These are phyloP conservation scores for Suillia variegata DNA, from an alignment of 2,888 invertebrate genomes.

Conservation along the genomic window DNA sequence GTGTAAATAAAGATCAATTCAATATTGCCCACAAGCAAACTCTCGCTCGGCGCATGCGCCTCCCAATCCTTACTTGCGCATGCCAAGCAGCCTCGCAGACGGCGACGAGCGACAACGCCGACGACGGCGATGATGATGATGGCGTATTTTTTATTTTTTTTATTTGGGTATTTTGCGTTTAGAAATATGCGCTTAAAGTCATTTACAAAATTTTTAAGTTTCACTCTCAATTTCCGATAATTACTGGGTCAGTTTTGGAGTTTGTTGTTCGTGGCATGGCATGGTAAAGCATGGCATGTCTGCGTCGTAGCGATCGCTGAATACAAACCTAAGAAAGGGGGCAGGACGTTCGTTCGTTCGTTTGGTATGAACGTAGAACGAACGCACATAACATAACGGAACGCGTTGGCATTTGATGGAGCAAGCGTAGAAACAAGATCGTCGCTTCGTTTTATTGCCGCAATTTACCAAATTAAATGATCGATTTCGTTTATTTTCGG, in stretches of 20 bases:
- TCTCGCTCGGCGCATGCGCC: constrained; percentile 7
- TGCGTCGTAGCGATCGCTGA: constrained; percentile 23
- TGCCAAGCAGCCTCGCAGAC: too few species aligned
- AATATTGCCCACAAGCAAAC: too few species aligned
- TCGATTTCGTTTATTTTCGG: constrained; percentile 4
- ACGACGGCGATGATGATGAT: background rate
- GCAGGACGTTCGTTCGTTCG: too few species aligned
- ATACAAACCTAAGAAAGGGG: too few species aligned
- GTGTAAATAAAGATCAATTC: too few species aligned
- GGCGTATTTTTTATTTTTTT: background rate
- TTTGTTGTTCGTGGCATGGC: too few species aligned
- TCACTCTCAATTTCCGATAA: constrained; percentile 56
- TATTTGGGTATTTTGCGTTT: background rate
- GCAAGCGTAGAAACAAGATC: too few species aligned
- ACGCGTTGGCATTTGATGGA: background rate
- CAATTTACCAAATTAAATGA: constrained; percentile 20
- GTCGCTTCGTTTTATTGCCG: background rate
- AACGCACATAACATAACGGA: background rate
- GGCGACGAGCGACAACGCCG: too few species aligned
- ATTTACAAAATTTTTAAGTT: constrained; percentile 29
- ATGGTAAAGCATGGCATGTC: background rate
- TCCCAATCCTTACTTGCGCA: too few species aligned
- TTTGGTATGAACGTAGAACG: background rate
- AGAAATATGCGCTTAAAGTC: background rate
- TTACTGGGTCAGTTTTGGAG: constrained; percentile 51